Percentiles rank a stretch among this genome's conserved stretches.
phyloP scores from a whole-genome alignment of 2,797 vertebrate genomes.

The Ctenopoma kingsleyae region DNA sequence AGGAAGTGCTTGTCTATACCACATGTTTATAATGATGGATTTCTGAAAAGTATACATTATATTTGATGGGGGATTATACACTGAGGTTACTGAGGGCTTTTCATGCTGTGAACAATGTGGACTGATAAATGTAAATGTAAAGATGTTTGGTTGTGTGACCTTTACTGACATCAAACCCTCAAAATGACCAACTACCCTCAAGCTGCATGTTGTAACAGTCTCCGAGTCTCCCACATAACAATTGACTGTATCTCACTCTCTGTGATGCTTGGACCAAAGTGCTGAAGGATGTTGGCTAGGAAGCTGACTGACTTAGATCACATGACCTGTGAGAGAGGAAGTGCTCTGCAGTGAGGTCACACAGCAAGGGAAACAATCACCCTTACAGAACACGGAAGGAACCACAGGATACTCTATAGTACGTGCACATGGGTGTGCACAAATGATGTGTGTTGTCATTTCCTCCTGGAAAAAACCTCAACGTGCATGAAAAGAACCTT shows the following conservation, averaged over 20 bases:
- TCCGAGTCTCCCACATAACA: slow-evolving; percentile 43
- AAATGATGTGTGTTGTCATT: slow-evolving; percentile 67
- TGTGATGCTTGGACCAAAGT: slow-evolving; percentile 62
- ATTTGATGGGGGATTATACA: neutral
- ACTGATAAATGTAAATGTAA: neutral
- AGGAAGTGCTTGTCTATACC: neutral
- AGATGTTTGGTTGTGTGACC: neutral
- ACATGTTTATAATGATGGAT: neutral
- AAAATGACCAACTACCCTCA: slow-evolving; percentile 3
- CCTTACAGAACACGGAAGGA: slow-evolving; percentile 78
- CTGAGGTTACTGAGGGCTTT: neutral
- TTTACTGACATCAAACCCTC: neutral
- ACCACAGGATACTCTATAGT: slow-evolving; percentile 51
- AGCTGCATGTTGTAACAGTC: neutral
- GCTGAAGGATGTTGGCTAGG: slow-evolving; percentile 30
- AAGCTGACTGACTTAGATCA: slow-evolving; percentile 62
- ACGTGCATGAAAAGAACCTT: slow-evolving; percentile 52
- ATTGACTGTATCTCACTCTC: slow-evolving; percentile 23
- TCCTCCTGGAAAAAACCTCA: slow-evolving; percentile 71
- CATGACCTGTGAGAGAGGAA: slow-evolving; percentile 70
- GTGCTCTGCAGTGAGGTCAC: slow-evolving; percentile 66
- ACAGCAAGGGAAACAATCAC: slow-evolving; percentile 67
- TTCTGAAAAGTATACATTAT: neutral
- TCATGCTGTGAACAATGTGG: neutral
- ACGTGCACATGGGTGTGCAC: slow-evolving; percentile 26